These are phyloP conservation scores for Drosophila biarmipes DNA, from an alignment of 1,140 invertebrate genomes.

Conservation along the genomic window DNA sequence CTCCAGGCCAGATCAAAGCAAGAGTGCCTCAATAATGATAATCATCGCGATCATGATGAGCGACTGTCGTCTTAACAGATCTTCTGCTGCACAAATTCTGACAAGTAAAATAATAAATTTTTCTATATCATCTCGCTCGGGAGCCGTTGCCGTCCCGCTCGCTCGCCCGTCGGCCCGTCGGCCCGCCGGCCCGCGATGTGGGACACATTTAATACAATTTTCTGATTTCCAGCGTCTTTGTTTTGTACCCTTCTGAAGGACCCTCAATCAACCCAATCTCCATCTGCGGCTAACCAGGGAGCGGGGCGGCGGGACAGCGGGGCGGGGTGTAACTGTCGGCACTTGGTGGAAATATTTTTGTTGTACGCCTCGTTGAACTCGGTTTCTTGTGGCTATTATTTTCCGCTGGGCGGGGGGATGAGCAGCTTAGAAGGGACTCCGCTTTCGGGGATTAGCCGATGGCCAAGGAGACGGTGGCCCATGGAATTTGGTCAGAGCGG, in stretches of 20 bases:
- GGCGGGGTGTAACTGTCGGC: slow-evolving; percentile 44
- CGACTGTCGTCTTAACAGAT: slow-evolving; percentile 72
- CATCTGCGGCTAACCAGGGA: slow-evolving; percentile 27
- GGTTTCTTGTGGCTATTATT: slow-evolving; percentile 2
- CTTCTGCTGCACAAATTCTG: slow-evolving; percentile 65
- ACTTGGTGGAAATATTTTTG: slow-evolving; percentile 66
- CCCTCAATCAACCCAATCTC: slow-evolving; percentile 73
- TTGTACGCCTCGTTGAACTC: slow-evolving; percentile 73
- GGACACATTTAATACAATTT: slow-evolving; percentile 81
- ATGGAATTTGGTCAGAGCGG: not conserved
- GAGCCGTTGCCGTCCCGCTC: not conserved
- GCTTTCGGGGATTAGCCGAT: slow-evolving; percentile 56
- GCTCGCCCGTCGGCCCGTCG: not conserved
- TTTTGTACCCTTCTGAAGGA: slow-evolving; percentile 80
- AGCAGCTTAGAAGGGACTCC: slow-evolving; percentile 20
- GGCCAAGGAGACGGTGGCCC: not conserved
- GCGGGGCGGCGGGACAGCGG: slow-evolving; percentile 2
- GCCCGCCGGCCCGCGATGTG: slow-evolving; percentile 50
- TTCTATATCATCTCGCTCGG: slow-evolving; percentile 54
- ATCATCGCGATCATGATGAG: slow-evolving; percentile 72
- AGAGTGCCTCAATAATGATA: slow-evolving; percentile 83
- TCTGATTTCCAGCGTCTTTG: slow-evolving; percentile 48
- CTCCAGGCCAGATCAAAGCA: slow-evolving; percentile 72
- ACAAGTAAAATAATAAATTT: slow-evolving; percentile 69
- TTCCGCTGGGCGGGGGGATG: not conserved